Base-by-base conservation (phyloP, 2,113 vertebrate species). In the Nestor notabilis region DNA sequence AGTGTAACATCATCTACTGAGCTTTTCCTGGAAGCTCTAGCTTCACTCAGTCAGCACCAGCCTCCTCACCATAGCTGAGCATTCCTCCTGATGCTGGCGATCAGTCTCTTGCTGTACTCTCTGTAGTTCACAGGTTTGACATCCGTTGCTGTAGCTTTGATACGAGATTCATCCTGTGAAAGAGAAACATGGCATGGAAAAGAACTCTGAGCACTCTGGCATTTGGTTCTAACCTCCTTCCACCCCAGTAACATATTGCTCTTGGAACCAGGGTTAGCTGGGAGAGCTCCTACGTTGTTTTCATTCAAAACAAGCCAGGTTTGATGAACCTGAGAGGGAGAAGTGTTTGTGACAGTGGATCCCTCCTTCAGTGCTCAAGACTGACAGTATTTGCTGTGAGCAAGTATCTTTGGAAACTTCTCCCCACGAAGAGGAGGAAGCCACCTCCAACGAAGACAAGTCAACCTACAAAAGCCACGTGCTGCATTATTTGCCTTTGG, bases 141-240 rank as follows among this genome's bases (percentile, higher is more conserved):
- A 0, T 99, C 99, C 98, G 99, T 8, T 64, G 99, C 99, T 0
- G 99, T 99, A 16, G 99, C 99, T 95, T 99, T 99, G 97, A 99
- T 99, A 86, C 99, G 98, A 92, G 99, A 99, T 66, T 99, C 99
- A 35, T 99, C 99, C 99, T 99, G 92, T 75, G 18, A 92, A 83
- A 94, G 70, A 95, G 93, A 97, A 85, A 66, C 31, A 70, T 1
- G 1, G 66, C 13, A 29, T 41, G 92, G 91, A 75, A 97, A 44
- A 76, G 76, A 90, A 52, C 10, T 7, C 13, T 35, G 64, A 44
- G 55, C 4, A 31, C 75, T 49, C 47, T 41, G 61, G 56, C 65
- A 14, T 27, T 71, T 13, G 14, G 61, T 55, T 56, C 43, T 49
- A 91, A 89, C 60, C 44, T 81, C 46, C 58, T 84, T 39, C 76